Evolutionary conservation across 2,797 vertebrate species (phyloP).

Genomic region (Sciurus carolinensis): DNA sequence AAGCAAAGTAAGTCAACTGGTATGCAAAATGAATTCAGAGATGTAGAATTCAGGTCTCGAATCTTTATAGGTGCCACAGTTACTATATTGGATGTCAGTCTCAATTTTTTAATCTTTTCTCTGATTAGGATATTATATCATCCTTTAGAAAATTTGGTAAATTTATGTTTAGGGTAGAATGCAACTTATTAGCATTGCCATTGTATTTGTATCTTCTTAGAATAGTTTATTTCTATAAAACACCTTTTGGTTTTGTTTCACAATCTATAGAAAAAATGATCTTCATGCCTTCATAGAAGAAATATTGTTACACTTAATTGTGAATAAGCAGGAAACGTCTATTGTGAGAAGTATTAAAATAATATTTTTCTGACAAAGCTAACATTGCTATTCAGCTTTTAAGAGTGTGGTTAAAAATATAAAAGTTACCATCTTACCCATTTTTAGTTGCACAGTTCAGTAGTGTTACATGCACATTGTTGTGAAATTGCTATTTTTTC

Average conservation of each 20-base stretch:
- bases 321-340: conserved; percentile 54
- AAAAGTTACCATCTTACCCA: conserved; percentile 13
- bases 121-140: conserved; percentile 12
- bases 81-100: conserved; percentile 33
- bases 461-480: conserved; percentile 29
- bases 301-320: conserved; percentile 33
- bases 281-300: neutral
- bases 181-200: neutral
- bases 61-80: conserved; percentile 57
- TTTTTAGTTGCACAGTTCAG: neutral
- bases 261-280: conserved; percentile 58
- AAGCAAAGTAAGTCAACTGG: neutral
- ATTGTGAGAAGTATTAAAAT: neutral
- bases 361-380: conserved; percentile 47
- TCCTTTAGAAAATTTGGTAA: conserved; percentile 54
- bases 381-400: neutral
- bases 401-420: conserved; percentile 21
- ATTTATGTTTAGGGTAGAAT: conserved; percentile 31
- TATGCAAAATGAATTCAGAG: neutral
- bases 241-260: conserved; percentile 52
- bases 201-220: neutral
- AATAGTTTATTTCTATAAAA: conserved; percentile 29
- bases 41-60: conserved; percentile 5
- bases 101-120: conserved; percentile 41
- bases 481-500: conserved; percentile 40